Evolutionary conservation across 1,140 invertebrate species (phyloP).

Genomic region (Semibalanus balanoides): DNA sequence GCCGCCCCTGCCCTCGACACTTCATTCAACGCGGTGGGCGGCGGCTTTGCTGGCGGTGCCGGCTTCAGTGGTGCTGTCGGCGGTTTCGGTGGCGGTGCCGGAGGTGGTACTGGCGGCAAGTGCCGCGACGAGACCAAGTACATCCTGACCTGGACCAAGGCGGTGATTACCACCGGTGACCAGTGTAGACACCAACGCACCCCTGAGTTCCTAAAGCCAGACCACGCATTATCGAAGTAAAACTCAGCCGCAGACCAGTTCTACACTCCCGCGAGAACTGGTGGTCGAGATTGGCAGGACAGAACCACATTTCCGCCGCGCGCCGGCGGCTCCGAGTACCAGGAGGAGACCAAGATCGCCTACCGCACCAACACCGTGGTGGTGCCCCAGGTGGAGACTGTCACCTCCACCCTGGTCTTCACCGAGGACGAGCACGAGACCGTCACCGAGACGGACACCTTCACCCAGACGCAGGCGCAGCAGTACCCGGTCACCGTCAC

Average conservation of each 20-base stretch:
- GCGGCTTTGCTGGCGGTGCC: too few species aligned
- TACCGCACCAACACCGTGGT: conserved; percentile 4
- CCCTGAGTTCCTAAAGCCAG: too few species aligned
- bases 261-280: too few species aligned
- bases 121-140: conserved; percentile 4
- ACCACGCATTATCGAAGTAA: too few species aligned
- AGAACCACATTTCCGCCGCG: conserved; percentile 20
- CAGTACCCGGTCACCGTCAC: conserved; percentile 4
- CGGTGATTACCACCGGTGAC: neutral
- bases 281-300: conserved; percentile 20
- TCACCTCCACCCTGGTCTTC: conserved; percentile 3
- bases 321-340: conserved; percentile 5
- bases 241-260: too few species aligned
- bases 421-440: conserved; percentile 6
- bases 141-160: conserved; percentile 1
- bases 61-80: conserved; percentile 28
- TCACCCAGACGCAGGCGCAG: neutral
- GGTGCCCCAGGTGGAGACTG: neutral
- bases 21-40: neutral
- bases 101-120: conserved; percentile 9
- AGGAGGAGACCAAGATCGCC: conserved; percentile 3
- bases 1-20: neutral
- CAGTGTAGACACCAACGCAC: too few species aligned
- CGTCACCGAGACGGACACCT: neutral
- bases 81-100: neutral